These are phyloP conservation scores for Tenualosa thibaudeaui DNA, from an alignment of 2,797 vertebrate species.

Conservation along the genomic window DNA sequence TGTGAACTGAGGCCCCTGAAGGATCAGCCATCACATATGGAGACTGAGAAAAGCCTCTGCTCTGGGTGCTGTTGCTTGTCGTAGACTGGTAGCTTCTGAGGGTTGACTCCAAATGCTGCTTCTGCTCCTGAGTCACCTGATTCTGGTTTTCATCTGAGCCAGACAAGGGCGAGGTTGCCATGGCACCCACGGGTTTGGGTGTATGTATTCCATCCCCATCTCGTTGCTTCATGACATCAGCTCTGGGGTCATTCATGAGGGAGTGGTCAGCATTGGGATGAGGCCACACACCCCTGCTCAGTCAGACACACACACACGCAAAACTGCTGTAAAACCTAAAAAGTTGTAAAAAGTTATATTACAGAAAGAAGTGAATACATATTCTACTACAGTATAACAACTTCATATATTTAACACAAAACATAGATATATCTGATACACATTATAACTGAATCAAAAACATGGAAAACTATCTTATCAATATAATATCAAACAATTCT, in stretches of 20 bases:
- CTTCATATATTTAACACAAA: too few relatives aligned
- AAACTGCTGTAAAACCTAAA: not conserved
- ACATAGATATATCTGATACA: too few relatives aligned
- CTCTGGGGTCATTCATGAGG: slow-evolving; percentile 30
- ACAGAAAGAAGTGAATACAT: too few relatives aligned
- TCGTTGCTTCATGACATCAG: slow-evolving; percentile 24
- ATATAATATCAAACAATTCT: not conserved
- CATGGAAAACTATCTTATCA: not conserved
- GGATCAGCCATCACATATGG: not conserved
- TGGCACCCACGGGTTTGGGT: not conserved
- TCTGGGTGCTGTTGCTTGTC: not conserved
- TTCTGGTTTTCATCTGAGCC: slow-evolving; percentile 36
- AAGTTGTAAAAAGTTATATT: too few relatives aligned
- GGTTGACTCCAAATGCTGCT: not conserved
- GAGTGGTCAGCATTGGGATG: not conserved
- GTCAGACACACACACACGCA: not conserved
- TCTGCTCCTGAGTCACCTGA: slow-evolving; percentile 13
- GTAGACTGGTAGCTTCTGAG: not conserved
- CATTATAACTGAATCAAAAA: not conserved
- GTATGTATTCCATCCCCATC: not conserved
- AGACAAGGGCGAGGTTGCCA: slow-evolving; percentile 7
- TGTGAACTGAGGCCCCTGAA: not conserved
- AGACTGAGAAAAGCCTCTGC: not conserved
- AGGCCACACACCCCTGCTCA: not conserved
- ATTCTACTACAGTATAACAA: too few relatives aligned